phyloP scores from a whole-genome alignment of 2,888 invertebrate species.

The Acrocera orbiculus region DNA sequence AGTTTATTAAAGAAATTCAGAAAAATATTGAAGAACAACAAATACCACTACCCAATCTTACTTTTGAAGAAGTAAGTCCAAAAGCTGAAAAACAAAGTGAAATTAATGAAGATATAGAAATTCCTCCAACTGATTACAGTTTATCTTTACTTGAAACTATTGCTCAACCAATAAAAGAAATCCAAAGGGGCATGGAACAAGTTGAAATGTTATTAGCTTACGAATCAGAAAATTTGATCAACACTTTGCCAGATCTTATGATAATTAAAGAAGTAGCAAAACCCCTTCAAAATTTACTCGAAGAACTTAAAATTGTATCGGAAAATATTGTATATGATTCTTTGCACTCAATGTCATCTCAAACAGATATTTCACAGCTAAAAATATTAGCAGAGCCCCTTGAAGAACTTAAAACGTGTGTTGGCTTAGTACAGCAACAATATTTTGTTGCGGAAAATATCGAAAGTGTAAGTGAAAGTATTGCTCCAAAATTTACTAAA shows the following conservation, averaged over 20 bases:
- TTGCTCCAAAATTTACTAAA: no score
- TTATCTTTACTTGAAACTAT: conserved; percentile 19
- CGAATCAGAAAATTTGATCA: conserved; percentile 11
- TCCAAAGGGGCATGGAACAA: conserved; percentile 21
- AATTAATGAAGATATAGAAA: no score
- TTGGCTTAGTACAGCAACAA: conserved; percentile 13
- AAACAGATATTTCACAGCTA: conserved; percentile 10
- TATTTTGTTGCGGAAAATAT: conserved; percentile 12
- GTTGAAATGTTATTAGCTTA: conserved; percentile 19
- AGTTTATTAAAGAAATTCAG: no score
- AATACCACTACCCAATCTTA: no score
- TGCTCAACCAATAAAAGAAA: conserved; percentile 20
- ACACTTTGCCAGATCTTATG: conserved; percentile 9
- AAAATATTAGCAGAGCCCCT: conserved; percentile 13
- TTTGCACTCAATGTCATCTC: conserved; percentile 16
- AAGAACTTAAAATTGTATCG: conserved; percentile 12
- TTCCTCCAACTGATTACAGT: conserved; percentile 11
- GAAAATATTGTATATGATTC: conserved; percentile 31
- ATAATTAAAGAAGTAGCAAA: conserved; percentile 18
- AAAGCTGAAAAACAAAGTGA: no score
- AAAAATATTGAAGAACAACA: no score
- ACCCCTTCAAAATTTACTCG: conserved; percentile 14
- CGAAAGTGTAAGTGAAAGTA: no score
- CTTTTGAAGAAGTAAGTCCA: no score
- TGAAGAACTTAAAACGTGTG: conserved; percentile 17